A percentile compares a stretch with the other conserved stretches of the same genome.
phyloP scores from a whole-genome alignment of 1,140 invertebrate genomes.

The Halesus radiatus region DNA sequence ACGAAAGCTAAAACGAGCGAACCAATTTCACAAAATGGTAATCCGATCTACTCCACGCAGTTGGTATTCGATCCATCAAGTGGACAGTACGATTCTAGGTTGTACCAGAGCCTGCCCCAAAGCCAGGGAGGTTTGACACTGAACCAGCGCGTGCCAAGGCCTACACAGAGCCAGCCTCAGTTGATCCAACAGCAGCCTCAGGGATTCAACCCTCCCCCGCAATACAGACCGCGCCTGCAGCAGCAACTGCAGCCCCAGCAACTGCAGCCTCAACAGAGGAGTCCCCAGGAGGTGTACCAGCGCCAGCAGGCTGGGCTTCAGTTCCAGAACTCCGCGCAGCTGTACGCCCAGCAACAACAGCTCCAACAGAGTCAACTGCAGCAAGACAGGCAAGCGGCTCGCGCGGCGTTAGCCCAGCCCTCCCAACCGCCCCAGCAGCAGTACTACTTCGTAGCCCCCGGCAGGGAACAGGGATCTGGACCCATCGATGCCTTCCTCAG shows the following conservation, averaged over 20 bases:
- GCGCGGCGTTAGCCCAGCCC: conserved; percentile 66
- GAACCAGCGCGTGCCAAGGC: conserved; percentile 79
- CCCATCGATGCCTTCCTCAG: conserved; percentile 87
- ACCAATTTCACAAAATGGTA: conserved; percentile 61
- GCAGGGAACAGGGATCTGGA: conserved; percentile 70
- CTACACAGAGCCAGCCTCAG: conserved; percentile 60
- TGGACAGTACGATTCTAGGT: conserved; percentile 84
- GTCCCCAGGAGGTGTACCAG: conserved; percentile 78
- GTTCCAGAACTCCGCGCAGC: conserved; percentile 80
- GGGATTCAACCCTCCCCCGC: conserved; percentile 62
- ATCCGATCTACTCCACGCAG: conserved; percentile 82
- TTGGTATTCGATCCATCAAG: conserved; percentile 82
- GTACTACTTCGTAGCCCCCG: conserved; percentile 78
- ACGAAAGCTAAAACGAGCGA: conserved; percentile 62
- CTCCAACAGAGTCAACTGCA: conserved; percentile 72
- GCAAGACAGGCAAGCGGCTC: conserved; percentile 66
- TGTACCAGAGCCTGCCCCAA: conserved; percentile 83
- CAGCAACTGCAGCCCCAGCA: conserved; percentile 55
- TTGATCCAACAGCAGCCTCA: conserved; percentile 66
- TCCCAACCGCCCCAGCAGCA: conserved; percentile 67
- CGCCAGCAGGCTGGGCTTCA: conserved; percentile 78
- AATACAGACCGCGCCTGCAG: conserved; percentile 67
- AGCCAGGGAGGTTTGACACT: conserved; percentile 78
- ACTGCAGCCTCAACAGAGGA: conserved; percentile 60
- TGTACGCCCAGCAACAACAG: conserved; percentile 80